Evolutionary conservation across 2,797 vertebrate genomes (phyloP).

Genomic region (Enteromius radiatus): DNA sequence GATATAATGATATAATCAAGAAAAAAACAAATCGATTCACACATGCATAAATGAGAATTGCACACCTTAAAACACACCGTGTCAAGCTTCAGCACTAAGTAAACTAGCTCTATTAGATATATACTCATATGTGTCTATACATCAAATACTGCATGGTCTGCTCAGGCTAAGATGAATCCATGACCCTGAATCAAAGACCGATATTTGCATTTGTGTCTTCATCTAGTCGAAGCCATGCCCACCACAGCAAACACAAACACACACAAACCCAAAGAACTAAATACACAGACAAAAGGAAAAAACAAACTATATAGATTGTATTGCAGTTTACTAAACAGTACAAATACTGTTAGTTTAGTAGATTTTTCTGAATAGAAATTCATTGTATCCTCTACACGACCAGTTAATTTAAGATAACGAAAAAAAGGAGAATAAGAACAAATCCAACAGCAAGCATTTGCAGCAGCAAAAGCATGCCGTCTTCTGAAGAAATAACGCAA

Average conservation of each 20-base stretch:
- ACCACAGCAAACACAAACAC: slow-evolving; percentile 79
- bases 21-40: slow-evolving; percentile 84
- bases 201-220: slow-evolving; percentile 84
- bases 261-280: slow-evolving; percentile 71
- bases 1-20: slow-evolving; percentile 76
- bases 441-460: slow-evolving; percentile 84
- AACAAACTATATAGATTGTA: slow-evolving; percentile 90
- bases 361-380: slow-evolving; percentile 91
- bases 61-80: slow-evolving; percentile 97
- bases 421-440: slow-evolving; percentile 65
- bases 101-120: slow-evolving; percentile 89
- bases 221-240: slow-evolving; percentile 94
- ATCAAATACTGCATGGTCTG: slow-evolving; percentile 98
- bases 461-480: slow-evolving; percentile 91
- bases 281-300: slow-evolving; percentile 78
- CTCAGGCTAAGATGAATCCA: slow-evolving; percentile 94
- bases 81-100: slow-evolving; percentile 99
- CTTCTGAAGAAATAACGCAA: slow-evolving; percentile 77
- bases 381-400: slow-evolving; percentile 89
- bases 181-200: slow-evolving; percentile 81
- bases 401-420: slow-evolving; percentile 82
- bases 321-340: slow-evolving; percentile 93
- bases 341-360: slow-evolving; percentile 88
- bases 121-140: slow-evolving; percentile 72
- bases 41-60: slow-evolving; percentile 99